Evolutionary conservation across 1,140 invertebrate species (phyloP), one percentile per base, ranked within the genome.

Genomic region (Pseudomyrmex concolor): DNA sequence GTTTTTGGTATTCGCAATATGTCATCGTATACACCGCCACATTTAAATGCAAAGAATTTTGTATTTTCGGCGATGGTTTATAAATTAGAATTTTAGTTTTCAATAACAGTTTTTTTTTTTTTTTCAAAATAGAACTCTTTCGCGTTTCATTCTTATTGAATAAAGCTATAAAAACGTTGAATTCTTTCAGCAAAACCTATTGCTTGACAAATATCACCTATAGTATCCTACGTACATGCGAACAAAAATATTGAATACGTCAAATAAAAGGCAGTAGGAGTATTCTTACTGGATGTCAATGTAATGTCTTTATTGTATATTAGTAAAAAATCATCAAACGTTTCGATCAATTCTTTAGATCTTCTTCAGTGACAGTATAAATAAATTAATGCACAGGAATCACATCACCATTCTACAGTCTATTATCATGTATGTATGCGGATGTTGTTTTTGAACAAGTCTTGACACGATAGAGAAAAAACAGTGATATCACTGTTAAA

Each of bases 131-230:
- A 57, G 19, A 51, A 64, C 34, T 25, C 3, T 19, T 57, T 8
- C n/a, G 5, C 34, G 15, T 9, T 78, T 57, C 12, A 15, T 48
- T 59, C n/a, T 50, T 15, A 15, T 70, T 45, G 62, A 54, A 66
- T 77, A 67, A 54, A 77, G 25, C n/a, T 76, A 43, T 51, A 66
- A 43, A 48, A 64, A 76, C 64, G 43, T 77, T 77, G 48, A 77
- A 67, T 77, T 77, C 25, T 67, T 77, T 2, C n/a, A 8, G 60
- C 7, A 51, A 25, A 77, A 77, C 43, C 66, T 67, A 77, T 54
- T 43, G 25, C 45, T 12, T 25, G 48, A 54, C 64, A 34, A 64
- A 66, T 67, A 76, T 2, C 50, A 63, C 22, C 34, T 3, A 25
- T 3, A 57, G 59, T 64, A 76, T 77, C 54, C 13, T 73, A 17